Evolutionary conservation across 2,797 vertebrate species (phyloP).

Genomic region (Cossypha dichroa): DNA sequence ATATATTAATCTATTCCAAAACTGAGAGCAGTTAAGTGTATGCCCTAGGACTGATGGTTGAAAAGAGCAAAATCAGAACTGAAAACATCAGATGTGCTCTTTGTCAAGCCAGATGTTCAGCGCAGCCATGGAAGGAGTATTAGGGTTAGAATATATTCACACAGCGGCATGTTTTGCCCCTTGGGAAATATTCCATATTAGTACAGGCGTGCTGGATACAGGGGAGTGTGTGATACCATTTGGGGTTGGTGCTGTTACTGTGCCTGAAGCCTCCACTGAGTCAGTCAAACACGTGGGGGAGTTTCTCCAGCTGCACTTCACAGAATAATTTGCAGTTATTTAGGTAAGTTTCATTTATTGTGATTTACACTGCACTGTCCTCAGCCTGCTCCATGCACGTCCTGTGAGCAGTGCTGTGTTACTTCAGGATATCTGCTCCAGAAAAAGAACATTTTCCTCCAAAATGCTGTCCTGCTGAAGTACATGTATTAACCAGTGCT

Average conservation of each 20-base stretch:
- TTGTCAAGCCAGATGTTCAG: not conserved
- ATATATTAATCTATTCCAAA: not conserved
- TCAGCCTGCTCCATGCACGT: not conserved
- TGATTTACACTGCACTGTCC: not conserved
- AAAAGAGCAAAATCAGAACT: not conserved
- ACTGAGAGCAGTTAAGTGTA: not conserved
- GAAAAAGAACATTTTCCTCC: not conserved
- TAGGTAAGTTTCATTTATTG: not conserved
- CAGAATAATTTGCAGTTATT: not conserved
- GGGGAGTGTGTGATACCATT: not conserved
- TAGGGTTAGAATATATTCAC: not conserved
- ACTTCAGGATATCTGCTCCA: not conserved
- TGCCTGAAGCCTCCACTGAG: not conserved
- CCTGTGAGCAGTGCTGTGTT: not conserved
- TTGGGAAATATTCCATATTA: not conserved
- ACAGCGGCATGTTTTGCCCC: not conserved
- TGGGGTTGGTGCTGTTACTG: not conserved
- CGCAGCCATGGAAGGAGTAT: not conserved
- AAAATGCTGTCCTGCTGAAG: not conserved
- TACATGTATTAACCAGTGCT: not conserved
- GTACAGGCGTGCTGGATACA: not conserved
- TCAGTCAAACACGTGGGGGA: fast-evolving
- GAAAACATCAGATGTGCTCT: not conserved
- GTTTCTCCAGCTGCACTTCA: not conserved
- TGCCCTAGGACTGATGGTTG: not conserved